These are phyloP conservation scores for Seriola aureovittata DNA, from an alignment of 2,113 vertebrate species.

Conservation along the genomic window DNA sequence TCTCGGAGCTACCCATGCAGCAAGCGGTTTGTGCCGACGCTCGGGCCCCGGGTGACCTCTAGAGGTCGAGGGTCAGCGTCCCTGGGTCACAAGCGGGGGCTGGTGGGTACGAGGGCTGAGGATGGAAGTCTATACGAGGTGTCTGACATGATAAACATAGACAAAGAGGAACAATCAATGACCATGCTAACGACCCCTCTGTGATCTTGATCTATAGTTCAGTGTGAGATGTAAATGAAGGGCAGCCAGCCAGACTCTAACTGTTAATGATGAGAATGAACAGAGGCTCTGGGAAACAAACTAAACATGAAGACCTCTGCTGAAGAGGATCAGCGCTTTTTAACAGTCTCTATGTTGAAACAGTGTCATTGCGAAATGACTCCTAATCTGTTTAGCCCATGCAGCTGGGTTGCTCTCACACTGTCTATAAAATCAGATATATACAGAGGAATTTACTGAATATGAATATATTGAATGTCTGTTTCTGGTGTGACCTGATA, in stretches of 20 bases:
- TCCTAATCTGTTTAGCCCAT: not conserved
- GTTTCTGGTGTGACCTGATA: too few species aligned
- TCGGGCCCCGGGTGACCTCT: constrained; percentile 30
- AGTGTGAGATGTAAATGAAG: constrained; percentile 22
- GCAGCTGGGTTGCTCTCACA: too few species aligned
- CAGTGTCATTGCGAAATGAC: too few species aligned
- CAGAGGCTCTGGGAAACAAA: not conserved
- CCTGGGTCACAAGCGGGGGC: constrained; percentile 41
- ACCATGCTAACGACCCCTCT: constrained; percentile 36
- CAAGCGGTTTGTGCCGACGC: constrained; percentile 23
- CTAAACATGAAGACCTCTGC: not conserved
- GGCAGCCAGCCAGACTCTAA: constrained; percentile 7
- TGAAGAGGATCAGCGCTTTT: not conserved
- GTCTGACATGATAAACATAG: constrained; percentile 54
- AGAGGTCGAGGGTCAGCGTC: constrained; percentile 53
- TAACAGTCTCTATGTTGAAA: too few species aligned
- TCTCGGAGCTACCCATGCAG: constrained; percentile 29
- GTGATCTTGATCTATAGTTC: constrained; percentile 54
- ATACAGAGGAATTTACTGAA: too few species aligned
- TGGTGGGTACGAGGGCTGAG: constrained; percentile 17
- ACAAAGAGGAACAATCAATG: constrained; percentile 39
- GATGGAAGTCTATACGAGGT: constrained; percentile 47
- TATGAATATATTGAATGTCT: too few species aligned
- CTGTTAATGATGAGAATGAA: constrained; percentile 30
- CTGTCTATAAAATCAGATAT: too few species aligned